Base-by-base conservation (phyloP, 2,113 vertebrate genomes). In the Tympanuchus pallidicinctus region DNA sequence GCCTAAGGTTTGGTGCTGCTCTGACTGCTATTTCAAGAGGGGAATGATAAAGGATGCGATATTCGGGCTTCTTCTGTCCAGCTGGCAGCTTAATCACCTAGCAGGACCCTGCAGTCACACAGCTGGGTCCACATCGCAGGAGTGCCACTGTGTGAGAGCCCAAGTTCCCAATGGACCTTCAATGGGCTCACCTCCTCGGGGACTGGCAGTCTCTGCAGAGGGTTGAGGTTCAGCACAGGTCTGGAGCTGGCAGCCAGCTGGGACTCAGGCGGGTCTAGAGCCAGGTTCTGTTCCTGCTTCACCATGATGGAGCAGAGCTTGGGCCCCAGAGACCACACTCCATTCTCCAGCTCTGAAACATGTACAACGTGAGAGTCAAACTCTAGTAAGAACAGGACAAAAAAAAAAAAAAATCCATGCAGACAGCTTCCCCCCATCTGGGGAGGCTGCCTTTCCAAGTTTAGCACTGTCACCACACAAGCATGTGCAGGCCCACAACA, bases 251-350 rank as follows among this genome's bases (percentile, higher is more conserved):
- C 77, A 45, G 97, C 89, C 94, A 96, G 97, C 79, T 96, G 98
- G 97, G 96, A 89, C 78, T 97, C 86, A 11, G 98, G 94, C 67
- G 96, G 90, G 76, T 99, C 98, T 83, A 98, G 95, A 94, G 97
- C 89, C 80, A 98, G 97, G 86, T 96, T 98, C 77, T 99, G 98
- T 95, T 99, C 99, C 95, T 99, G 99, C 94, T 99, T 99, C 97
- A 99, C 99, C 98, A 99, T 97, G 97, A 99, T 98, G 92, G 98
- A 98, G 54, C 99, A 99, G 70, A 99, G 98, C 91, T 99, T 99
- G 95, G 99, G 98, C 85, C 98, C 99, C 97, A 99, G 98, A 16
- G 98, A 98, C 99, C 99, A 99, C 16, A 98, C 97, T 86, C 98
- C 98, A 38, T 94, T 98, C 61, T 99, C 98, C 74, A 98, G 96